Base-by-base conservation (phyloP, 2,113 vertebrate species). In the Halichoeres trimaculatus region DNA sequence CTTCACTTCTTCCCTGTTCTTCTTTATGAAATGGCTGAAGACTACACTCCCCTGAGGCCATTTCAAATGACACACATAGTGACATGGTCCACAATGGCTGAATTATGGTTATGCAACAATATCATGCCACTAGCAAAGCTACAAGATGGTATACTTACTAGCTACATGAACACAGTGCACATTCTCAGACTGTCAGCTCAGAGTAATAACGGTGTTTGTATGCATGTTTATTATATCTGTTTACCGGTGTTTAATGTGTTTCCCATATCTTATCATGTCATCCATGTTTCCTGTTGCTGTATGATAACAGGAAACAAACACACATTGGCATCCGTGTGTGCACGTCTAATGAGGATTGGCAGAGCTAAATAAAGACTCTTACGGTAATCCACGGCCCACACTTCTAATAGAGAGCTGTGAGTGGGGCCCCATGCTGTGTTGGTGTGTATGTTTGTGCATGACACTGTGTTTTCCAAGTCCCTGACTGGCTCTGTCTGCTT, bases 291-390 rank as follows among this genome's bases (percentile, higher is more conserved):
- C 14, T 76, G 56, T 63, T 71, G 35, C 67, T 56, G 10, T 61
- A 70, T 81, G 65, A 63, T 60, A 45, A 68, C 64, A 59, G 22
- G 66, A 81, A 64, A 72, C 75, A 61, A 40, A 69, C 80, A 67
- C 73, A 62, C 75, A 50, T 20, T 60, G 56, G 55, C 61, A 76
- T 43, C 55, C 55, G 41, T 51, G 53, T 54, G 57, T 78, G 59
- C 79, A 52, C 36, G 66, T 83, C 36, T 86, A 87, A 91, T 87
- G 76, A 90, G 87, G 90, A 92, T 93, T 89, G 85, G 62, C 88
- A 56, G 79, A 76, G 85, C 87, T 92, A 90, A 89, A 90, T 89
- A 89, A 92, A 91, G 88, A 85, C 85, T 88, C 85, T 88, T 87
- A 89, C n/a, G 35, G 78, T 93, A 93, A 93, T 93, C 91, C 87